Percentiles rank a stretch among this genome's conserved stretches.
phyloP scores from a whole-genome alignment of 2,113 vertebrate genomes.

The Myotis yumanensis region DNA sequence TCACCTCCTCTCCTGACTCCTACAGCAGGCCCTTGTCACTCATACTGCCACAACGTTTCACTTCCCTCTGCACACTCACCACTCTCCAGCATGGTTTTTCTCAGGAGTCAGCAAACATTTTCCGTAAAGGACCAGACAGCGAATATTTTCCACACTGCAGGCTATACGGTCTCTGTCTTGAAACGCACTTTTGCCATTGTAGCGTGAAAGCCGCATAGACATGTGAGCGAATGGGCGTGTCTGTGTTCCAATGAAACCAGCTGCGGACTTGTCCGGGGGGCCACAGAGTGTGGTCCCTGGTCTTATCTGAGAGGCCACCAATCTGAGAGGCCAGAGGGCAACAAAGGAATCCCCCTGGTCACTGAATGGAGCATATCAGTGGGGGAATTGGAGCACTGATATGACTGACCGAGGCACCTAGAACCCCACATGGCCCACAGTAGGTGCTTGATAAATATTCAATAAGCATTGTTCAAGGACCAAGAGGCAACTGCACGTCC shows the following conservation, averaged over 20 bases:
- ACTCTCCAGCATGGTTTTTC: accelerated
- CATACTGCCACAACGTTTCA: not conserved
- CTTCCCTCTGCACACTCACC: too few species aligned
- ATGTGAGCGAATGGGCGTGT: accelerated
- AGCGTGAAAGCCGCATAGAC: not conserved
- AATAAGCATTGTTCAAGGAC: not conserved
- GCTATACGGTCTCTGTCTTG: accelerated
- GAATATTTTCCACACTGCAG: too few species aligned
- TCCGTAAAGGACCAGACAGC: accelerated
- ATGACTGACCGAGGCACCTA: not conserved
- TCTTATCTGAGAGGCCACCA: not conserved
- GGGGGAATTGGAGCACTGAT: too few species aligned
- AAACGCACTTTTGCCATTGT: not conserved
- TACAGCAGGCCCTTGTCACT: not conserved
- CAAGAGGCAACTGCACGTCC: accelerated
- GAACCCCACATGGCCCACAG: not conserved
- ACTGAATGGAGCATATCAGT: too few species aligned
- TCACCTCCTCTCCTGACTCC: not conserved
- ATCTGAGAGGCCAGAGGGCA: not conserved
- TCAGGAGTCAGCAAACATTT: too few species aligned
- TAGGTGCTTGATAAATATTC: too few species aligned
- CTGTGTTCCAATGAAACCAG: not conserved
- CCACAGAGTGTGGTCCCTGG: not conserved
- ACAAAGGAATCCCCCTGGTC: accelerated
- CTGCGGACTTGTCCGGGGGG: accelerated